These are phyloP conservation scores for Centropristis striata DNA, from an alignment of 2,113 vertebrate genomes.

Conservation along the genomic window DNA sequence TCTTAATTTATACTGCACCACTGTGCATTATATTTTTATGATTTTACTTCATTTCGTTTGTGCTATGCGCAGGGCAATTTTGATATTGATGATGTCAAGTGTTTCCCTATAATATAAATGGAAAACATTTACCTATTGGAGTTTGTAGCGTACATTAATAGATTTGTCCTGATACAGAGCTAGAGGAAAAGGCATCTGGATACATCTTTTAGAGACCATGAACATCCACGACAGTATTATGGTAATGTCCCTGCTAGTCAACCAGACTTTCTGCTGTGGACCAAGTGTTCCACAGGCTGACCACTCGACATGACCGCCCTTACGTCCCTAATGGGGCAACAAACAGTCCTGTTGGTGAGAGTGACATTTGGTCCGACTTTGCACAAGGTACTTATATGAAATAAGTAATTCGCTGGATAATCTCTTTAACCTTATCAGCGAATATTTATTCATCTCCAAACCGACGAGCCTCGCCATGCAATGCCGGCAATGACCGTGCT, in stretches of 20 bases:
- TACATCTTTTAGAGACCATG: not conserved
- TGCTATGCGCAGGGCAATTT: too few species aligned
- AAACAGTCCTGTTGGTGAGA: not conserved
- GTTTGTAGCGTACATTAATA: not conserved
- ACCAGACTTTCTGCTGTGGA: not conserved
- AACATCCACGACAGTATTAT: not conserved
- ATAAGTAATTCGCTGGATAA: constrained; percentile 37
- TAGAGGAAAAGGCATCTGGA: not conserved
- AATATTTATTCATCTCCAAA: constrained; percentile 53
- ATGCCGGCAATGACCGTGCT: constrained; percentile 25
- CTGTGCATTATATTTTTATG: too few species aligned
- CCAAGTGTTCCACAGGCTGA: not conserved
- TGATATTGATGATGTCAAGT: too few species aligned
- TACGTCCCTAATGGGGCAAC: not conserved
- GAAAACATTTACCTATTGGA: too few species aligned
- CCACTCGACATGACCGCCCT: not conserved
- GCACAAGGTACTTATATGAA: constrained; percentile 8
- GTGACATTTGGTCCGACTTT: constrained; percentile 28
- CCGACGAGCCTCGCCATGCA: not conserved
- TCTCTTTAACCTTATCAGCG: constrained; percentile 58
- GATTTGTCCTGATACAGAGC: not conserved
- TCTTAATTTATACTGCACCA: too few species aligned
- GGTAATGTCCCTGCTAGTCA: not conserved
- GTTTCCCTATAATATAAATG: too few species aligned
- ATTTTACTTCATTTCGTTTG: too few species aligned